Conservation (phyloP, 2,797 vertebrate species). For the Siniperca scherzeri region DNA sequence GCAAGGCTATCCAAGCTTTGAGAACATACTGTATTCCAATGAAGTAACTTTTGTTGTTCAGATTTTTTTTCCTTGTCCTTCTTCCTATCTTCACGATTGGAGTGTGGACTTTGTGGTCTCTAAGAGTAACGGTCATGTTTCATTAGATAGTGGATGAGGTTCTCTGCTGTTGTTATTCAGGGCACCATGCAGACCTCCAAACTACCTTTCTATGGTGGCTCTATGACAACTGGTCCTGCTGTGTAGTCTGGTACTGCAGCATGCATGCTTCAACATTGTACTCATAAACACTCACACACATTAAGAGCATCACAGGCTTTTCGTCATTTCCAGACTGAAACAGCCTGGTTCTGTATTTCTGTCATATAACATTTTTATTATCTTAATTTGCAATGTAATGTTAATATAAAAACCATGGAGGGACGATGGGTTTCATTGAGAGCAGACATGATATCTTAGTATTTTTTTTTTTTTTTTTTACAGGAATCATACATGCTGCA, state of each 20-base stretch:
- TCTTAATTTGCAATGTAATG: constrained; percentile 12
- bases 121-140: constrained; percentile 17
- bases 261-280: neutral
- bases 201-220: neutral
- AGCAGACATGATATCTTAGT: neutral
- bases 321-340: neutral
- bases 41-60: neutral
- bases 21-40: neutral
- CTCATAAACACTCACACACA: neutral
- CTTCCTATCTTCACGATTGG: neutral
- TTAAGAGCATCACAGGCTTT: constrained; percentile 3
- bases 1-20: neutral
- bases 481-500: constrained; percentile 27
- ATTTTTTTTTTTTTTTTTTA: neutral
- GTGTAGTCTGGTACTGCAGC: constrained; percentile 17
- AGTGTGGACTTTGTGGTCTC: neutral
- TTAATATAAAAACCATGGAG: neutral
- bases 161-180: constrained; percentile 16
- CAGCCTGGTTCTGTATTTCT: neutral
- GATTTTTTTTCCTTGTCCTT: constrained; percentile 7
- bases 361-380: constrained; percentile 19
- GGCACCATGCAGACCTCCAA: constrained; percentile 14
- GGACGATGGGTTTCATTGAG: constrained; percentile 1
- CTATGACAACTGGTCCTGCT: constrained; percentile 12
- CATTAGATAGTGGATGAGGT: constrained; percentile 41